These are phyloP conservation scores for Episyrphus balteatus DNA, from an alignment of 1,140 invertebrate species.

Conservation along the genomic window DNA sequence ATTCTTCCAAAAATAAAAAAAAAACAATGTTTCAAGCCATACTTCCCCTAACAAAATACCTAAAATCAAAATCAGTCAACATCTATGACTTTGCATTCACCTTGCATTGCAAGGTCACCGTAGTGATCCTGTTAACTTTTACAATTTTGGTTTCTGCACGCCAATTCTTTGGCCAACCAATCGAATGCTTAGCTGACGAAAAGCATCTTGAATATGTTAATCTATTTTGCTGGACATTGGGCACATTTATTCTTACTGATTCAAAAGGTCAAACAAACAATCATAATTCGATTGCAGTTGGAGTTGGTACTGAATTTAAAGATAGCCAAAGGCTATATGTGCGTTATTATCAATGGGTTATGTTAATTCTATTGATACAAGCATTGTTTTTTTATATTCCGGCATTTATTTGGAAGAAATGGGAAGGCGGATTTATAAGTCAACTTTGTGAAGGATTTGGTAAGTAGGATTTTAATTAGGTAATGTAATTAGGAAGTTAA, in stretches of 20 bases:
- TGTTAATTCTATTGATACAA: conserved; percentile 70
- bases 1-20: no score
- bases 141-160: conserved; percentile 55
- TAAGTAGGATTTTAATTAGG: conserved; percentile 10
- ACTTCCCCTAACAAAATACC: conserved; percentile 30
- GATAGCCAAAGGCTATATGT: conserved; percentile 52
- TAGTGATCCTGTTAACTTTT: conserved; percentile 52
- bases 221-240: conserved; percentile 66
- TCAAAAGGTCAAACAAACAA: conserved; percentile 12
- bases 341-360: conserved; percentile 85
- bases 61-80: conserved; percentile 49
- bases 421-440: conserved; percentile 54
- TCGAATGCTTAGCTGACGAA: conserved; percentile 48
- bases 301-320: conserved; percentile 16
- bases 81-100: conserved; percentile 56
- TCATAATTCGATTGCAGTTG: conserved; percentile 12
- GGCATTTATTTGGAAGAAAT: conserved; percentile 63
- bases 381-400: conserved; percentile 63
- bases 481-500: neutral
- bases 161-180: conserved; percentile 60
- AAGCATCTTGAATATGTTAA: conserved; percentile 48
- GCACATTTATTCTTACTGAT: conserved; percentile 48
- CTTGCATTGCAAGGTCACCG: conserved; percentile 55
- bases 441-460: conserved; percentile 41
- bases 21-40: conserved; percentile 23